phyloP scores from a whole-genome alignment of 2,888 invertebrate species.

The Zeuzera pyrina region DNA sequence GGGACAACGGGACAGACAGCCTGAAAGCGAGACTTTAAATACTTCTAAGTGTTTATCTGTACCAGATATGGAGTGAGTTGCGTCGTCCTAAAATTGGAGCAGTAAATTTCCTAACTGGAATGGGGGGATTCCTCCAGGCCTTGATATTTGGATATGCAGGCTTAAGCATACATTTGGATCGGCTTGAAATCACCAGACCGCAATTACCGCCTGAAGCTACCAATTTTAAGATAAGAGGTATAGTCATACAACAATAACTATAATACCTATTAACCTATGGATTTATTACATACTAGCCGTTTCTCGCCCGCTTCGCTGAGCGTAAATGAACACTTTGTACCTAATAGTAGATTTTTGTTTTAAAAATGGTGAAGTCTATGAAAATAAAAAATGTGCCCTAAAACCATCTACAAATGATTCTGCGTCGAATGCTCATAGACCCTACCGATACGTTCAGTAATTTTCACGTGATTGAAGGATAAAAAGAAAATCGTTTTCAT shows the following conservation, averaged over 20 bases:
- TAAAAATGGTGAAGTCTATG: too few species aligned
- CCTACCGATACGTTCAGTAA: too few species aligned
- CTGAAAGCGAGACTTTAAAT: not conserved
- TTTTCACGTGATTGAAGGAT: too few species aligned
- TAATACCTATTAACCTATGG: too few species aligned
- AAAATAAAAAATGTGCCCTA: too few species aligned
- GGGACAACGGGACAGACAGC: not conserved
- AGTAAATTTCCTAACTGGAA: constrained; percentile 74
- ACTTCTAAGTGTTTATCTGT: not conserved
- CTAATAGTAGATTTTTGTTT: too few species aligned
- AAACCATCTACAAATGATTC: too few species aligned
- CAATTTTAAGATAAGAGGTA: constrained; percentile 53
- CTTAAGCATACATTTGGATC: constrained; percentile 59
- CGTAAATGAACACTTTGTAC: too few species aligned
- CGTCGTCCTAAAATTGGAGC: constrained; percentile 64
- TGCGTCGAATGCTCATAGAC: too few species aligned
- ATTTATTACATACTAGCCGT: too few species aligned
- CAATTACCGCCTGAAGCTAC: constrained; percentile 51
- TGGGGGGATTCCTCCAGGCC: constrained; percentile 75
- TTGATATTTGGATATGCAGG: constrained; percentile 73
- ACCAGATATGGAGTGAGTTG: constrained; percentile 74
- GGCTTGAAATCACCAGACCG: constrained; percentile 51
- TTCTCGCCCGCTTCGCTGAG: too few species aligned
- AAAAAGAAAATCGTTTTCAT: too few species aligned
- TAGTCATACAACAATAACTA: constrained; percentile 1